Evolutionary conservation across 2,113 vertebrate genomes (phyloP).

Genomic region (Carassius auratus): DNA sequence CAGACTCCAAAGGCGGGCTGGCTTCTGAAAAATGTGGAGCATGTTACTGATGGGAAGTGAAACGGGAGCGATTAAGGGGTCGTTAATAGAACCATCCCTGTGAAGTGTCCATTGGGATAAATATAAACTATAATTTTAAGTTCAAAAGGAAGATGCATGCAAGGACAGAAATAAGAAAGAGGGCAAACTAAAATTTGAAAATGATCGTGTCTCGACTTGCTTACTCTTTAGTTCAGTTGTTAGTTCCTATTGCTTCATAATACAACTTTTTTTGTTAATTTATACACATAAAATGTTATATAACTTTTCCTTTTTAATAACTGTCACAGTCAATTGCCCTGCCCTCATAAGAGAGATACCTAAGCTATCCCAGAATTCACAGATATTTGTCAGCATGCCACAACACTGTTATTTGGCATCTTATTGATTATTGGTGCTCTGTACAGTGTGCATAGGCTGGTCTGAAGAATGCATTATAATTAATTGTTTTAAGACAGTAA

Average conservation of each 20-base stretch:
- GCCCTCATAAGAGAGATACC: conserved; percentile 33
- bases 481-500: not conserved
- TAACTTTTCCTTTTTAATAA: conserved; percentile 61
- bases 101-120: not conserved
- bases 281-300: conserved; percentile 50
- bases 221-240: too few species aligned
- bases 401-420: not conserved
- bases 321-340: conserved; percentile 40
- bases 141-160: conserved; percentile 5
- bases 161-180: not conserved
- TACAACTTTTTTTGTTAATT: too few species aligned
- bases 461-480: not conserved
- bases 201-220: not conserved
- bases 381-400: not conserved
- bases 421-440: not conserved
- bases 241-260: too few species aligned
- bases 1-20: not conserved
- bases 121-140: not conserved
- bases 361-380: not conserved
- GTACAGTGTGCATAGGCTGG: not conserved
- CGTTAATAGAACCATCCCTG: conserved; percentile 8
- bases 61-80: conserved; percentile 43
- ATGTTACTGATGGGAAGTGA: conserved; percentile 46
- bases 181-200: not conserved
- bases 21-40: conserved; percentile 38